Evolutionary conservation across 2,113 vertebrate species (phyloP).

Genomic region (Probosciger aterrimus): DNA sequence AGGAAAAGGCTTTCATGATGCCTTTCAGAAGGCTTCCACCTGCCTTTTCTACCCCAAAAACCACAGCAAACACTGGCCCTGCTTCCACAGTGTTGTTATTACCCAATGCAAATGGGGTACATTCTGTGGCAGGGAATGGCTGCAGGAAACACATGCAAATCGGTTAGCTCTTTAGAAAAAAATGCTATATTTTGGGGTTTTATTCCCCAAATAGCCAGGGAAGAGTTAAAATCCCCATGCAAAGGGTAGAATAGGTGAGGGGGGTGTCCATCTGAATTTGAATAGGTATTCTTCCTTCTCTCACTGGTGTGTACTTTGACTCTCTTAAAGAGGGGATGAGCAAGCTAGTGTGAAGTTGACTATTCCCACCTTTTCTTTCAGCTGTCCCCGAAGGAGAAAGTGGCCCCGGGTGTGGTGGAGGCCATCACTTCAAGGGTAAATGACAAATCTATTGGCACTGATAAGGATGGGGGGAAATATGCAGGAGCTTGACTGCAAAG

Average conservation of each 20-base stretch:
- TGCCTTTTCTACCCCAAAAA: conserved; percentile 37
- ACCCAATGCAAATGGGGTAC: conserved; percentile 84
- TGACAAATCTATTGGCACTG: not conserved
- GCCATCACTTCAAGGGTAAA: conserved; percentile 69
- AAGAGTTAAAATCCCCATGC: conserved; percentile 68
- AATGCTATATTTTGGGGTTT: not conserved
- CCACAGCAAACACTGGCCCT: conserved; percentile 43
- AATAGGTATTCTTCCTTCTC: conserved; percentile 57
- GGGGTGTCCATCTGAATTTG: conserved; percentile 58
- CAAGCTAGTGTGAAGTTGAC: not conserved
- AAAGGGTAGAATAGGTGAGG: not conserved
- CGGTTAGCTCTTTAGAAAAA: not conserved
- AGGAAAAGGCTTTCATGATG: conserved; percentile 24
- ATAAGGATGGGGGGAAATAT: not conserved
- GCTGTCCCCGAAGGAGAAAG: conserved; percentile 58
- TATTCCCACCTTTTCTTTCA: conserved; percentile 43
- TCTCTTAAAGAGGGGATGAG: not conserved
- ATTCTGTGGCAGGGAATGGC: conserved; percentile 77
- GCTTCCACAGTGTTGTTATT: conserved; percentile 59
- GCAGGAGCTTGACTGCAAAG: not conserved
- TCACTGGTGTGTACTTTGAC: not conserved
- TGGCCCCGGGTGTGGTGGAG: conserved; percentile 48
- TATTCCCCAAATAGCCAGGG: not conserved
- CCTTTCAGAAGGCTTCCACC: conserved; percentile 54
- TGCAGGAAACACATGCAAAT: conserved; percentile 86